Percentiles rank a stretch among this genome's conserved stretches.
Evolutionary conservation across 1,140 invertebrate genomes (phyloP).

Genomic region (Bombus soroeensis): DNA sequence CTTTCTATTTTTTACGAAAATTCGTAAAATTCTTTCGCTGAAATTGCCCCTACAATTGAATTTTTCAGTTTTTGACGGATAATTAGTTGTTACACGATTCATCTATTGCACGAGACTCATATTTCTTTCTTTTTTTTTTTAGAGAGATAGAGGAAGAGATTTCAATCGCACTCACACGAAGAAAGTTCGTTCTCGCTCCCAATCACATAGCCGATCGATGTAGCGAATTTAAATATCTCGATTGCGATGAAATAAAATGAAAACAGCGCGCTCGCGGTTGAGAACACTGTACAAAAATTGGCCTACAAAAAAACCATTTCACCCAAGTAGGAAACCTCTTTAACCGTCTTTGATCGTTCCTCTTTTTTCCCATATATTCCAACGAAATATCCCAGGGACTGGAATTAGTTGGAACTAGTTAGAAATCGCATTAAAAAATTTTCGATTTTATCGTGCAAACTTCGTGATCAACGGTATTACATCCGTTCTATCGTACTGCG

Average conservation of each 20-base stretch:
- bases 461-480: slow-evolving; percentile 11
- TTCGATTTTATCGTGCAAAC: slow-evolving; percentile 12
- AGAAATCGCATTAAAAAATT: slow-evolving; percentile 26
- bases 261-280: neutral
- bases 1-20: neutral
- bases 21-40: neutral
- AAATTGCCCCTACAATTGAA: neutral
- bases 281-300: neutral
- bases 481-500: neutral
- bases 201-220: slow-evolving; percentile 3
- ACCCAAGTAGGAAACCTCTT: neutral
- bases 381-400: neutral
- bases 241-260: slow-evolving; percentile 16
- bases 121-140: neutral
- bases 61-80: neutral
- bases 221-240: slow-evolving; percentile 31
- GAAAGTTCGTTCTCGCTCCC: slow-evolving; percentile 24
- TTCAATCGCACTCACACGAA: slow-evolving; percentile 15
- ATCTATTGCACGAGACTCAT: neutral
- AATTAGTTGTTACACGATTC: slow-evolving; percentile 13
- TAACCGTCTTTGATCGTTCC: neutral
- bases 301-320: slow-evolving; percentile 10
- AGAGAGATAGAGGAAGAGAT: neutral
- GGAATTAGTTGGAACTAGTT: neutral
- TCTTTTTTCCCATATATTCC: neutral